Base-by-base conservation (phyloP, 2,113 vertebrate species). In the Myotis brandtii region DNA sequence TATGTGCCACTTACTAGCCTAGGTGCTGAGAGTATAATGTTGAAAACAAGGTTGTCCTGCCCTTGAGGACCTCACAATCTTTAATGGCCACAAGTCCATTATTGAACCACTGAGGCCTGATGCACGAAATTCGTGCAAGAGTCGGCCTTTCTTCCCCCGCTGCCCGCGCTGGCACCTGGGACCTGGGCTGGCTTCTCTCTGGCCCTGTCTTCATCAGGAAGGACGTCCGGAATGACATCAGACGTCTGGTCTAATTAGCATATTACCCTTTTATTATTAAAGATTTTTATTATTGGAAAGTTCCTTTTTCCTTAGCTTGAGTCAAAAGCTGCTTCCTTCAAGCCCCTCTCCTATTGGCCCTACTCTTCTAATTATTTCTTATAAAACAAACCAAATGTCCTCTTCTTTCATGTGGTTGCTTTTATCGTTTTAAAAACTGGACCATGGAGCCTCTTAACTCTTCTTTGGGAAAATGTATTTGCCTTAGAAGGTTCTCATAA, bases 351-450 rank as follows among this genome's bases (percentile, higher is more conserved):
- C 37, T 32, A 21, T 3, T 48, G 21, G 70, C 66, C 25, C 25
- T 69, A 16, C 64, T 95, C 72, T 75, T 84, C 37, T 85, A 11
- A 32, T 77, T 66, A 83, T 94, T 81, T 80, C 27, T 56, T 62
- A 9, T 70, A 54, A 95, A 85, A 34, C 9, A 69, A 14, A 43
- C 30, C 48, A 21, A 67, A 8, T 40, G 4, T 27, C 10, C n/a
- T 76, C 59, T 50, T 59, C 56, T 83, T 91, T 83, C 54, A 56
- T 69, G 43, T 52, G 75, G 48, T 27, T 83, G 10, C 54, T 89
- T 92, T 89, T 66, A 14, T 94, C 5, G 16, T 46, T 52, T 92
- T 81, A 75, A 81, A 93, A 81, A 87, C n/a, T 34, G 0, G 83
- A 48, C 80, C 14, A 3, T 77, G 50, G 79, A 52, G n/a, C n/a